Conservation (phyloP, 2,888 invertebrate species). For the Campopleginae sp. region DNA sequence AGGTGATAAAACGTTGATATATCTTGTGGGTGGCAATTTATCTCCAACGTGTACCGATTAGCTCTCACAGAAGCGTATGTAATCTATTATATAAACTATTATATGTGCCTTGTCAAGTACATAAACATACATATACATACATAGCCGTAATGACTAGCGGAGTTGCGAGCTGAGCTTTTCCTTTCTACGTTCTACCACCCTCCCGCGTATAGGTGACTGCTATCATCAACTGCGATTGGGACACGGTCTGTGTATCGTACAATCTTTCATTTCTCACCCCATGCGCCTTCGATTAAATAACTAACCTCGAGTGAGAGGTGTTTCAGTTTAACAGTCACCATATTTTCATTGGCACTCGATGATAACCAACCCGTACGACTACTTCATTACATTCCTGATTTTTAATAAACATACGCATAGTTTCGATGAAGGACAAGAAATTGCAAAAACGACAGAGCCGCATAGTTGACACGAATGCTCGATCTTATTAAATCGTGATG, state of each 20-base stretch:
- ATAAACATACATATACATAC: background rate
- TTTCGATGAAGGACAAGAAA: background rate
- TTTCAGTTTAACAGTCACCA: slow-evolving; percentile 40
- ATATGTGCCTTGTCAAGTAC: background rate
- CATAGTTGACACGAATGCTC: background rate
- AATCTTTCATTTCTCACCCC: slow-evolving; percentile 63
- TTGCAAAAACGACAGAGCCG: too few species aligned
- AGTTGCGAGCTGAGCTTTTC: slow-evolving; percentile 57
- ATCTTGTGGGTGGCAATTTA: slow-evolving; percentile 58
- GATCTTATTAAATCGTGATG: background rate
- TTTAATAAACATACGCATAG: background rate
- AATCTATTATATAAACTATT: slow-evolving; percentile 27
- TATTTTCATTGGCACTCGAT: background rate
- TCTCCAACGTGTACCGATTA: slow-evolving; percentile 54
- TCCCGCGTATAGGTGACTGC: slow-evolving; percentile 23
- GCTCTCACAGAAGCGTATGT: slow-evolving; percentile 37
- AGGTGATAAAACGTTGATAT: slow-evolving; percentile 69
- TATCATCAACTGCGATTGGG: slow-evolving; percentile 60
- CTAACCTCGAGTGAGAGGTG: slow-evolving; percentile 55
- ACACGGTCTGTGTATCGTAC: slow-evolving; percentile 59
- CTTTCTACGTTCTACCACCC: slow-evolving; percentile 41
- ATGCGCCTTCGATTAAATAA: slow-evolving; percentile 8
- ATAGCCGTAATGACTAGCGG: slow-evolving; percentile 19
- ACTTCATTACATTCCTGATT: slow-evolving; percentile 1
- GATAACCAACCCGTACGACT: background rate